phyloP scores from a whole-genome alignment of 53 echinoderm and acorn worm genomes.

The Holothuria leucospilota region DNA sequence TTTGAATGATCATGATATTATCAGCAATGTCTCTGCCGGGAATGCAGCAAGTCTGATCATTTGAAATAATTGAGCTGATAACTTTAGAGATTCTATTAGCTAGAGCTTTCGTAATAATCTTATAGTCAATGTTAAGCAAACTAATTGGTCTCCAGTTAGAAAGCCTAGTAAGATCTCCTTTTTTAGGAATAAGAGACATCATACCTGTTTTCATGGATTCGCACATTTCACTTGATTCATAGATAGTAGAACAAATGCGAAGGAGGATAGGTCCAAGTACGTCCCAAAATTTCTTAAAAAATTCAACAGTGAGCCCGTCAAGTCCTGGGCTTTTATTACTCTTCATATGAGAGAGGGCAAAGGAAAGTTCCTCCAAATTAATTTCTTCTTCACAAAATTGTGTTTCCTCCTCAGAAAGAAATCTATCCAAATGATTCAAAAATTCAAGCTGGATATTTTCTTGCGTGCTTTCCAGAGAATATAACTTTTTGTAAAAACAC shows the following conservation, averaged over 20 bases:
- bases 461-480: background rate
- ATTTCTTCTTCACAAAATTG: slow-evolving; percentile 14
- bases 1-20: background rate
- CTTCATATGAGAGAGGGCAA: slow-evolving; percentile 45
- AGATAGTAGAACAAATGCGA: background rate
- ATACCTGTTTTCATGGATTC: slow-evolving; percentile 34
- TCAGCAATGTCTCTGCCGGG: slow-evolving; percentile 47
- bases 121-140: slow-evolving; percentile 63
- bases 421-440: background rate
- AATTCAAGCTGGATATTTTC: background rate
- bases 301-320: slow-evolving; percentile 66
- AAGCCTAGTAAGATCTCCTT: slow-evolving; percentile 6
- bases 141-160: slow-evolving; percentile 67
- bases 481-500: background rate
- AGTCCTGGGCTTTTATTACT: slow-evolving; percentile 61
- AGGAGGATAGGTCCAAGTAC: slow-evolving; percentile 31
- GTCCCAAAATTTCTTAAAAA: slow-evolving; percentile 54
- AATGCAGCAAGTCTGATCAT: slow-evolving; percentile 36
- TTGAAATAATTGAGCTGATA: slow-evolving; percentile 19
- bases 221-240: slow-evolving; percentile 3
- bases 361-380: slow-evolving; percentile 9
- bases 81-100: slow-evolving; percentile 53
- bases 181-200: slow-evolving; percentile 40
- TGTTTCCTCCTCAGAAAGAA: background rate
- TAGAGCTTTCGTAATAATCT: slow-evolving; percentile 55